A percentile compares a stretch with the other conserved stretches of the same genome.
Evolutionary conservation across 2,888 invertebrate genomes (phyloP).

Genomic region (Rhopalosiphum nymphaeae): DNA sequence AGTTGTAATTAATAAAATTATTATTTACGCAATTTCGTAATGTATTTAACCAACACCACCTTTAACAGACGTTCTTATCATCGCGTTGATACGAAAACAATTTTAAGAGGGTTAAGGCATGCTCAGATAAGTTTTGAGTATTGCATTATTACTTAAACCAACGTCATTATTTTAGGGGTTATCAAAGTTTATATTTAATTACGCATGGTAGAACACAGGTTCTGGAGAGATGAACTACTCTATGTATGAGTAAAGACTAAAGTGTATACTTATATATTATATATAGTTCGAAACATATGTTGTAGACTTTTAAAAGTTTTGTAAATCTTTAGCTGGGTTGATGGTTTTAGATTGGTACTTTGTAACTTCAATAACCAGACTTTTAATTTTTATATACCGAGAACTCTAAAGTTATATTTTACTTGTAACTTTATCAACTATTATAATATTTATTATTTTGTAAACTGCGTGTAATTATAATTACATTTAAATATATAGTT

Average conservation of each 20-base stretch:
- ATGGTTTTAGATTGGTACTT: not conserved
- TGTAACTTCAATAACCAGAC: constrained; percentile 1
- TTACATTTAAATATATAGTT: not conserved
- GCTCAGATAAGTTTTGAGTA: constrained; percentile 25
- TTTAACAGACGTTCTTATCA: not conserved
- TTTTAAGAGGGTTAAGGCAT: constrained; percentile 46
- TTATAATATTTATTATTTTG: not conserved
- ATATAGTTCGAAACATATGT: constrained; percentile 12
- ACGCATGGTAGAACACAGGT: constrained; percentile 26
- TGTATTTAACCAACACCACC: not conserved
- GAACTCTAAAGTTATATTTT: not conserved
- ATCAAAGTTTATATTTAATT: constrained; percentile 54
- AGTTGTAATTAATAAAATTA: not conserved
- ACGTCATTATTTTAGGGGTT: constrained; percentile 54
- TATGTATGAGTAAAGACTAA: not conserved
- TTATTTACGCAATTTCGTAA: not conserved
- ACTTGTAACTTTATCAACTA: not conserved
- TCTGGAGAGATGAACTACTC: not conserved
- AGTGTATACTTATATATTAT: not conserved
- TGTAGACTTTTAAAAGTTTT: constrained; percentile 9
- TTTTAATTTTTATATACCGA: not conserved
- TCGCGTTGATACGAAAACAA: not conserved
- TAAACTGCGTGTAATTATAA: not conserved
- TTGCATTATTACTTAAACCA: constrained; percentile 33
- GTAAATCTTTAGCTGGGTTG: not conserved